Base-by-base conservation (phyloP, 2,797 vertebrate genomes). In the Babyrousa celebensis region DNA sequence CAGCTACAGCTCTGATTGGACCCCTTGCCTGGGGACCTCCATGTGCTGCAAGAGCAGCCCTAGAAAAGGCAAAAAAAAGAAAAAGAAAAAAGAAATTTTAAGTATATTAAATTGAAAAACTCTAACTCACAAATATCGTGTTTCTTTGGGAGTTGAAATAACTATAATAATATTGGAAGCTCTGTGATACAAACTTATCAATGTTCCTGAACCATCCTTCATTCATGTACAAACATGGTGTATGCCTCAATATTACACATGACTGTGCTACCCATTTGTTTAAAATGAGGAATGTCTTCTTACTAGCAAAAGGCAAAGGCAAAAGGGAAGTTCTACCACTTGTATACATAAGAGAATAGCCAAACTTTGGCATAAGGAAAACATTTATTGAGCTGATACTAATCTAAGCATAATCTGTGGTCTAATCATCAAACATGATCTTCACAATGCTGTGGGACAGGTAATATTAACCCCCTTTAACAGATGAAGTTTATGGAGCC, bases 231-330 rank as follows among this genome's bases (percentile, higher is more conserved):
- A 5, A 52, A 40, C 70, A 48, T n/a, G 56, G 12, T n/a, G 12
- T 82, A 29, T 75, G 27, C 12, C 11, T 67, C n/a, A 82, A 16
- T 82, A 72, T 82, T 72, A 67, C 12, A 67, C 11, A 27, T 80
- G 43, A 32, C 43, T 88, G 1, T 67, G 10, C 5, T 40, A 62
- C 12, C 32, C 23, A 14, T 71, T 60, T 94, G 52, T 67, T 80
- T 67, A 89, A 87, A 92, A 86, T 48, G 32, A 91, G 56, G 68
- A 85, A n/a, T 72, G 63, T 63, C 67, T 85, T 91, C 56, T 85
- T 88, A 27, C 5, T 27, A 78, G n/a, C 78, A 63, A 88, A 96
- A 75, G 17, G 32, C 2, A 78, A 78, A 82, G 43, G 43, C n/a
- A 93, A 88, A 94, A 68, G 29, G 63, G 36, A 65, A 43, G 12